phyloP scores from a whole-genome alignment of 2,113 vertebrate genomes.

The Phalacrocorax aristotelis region DNA sequence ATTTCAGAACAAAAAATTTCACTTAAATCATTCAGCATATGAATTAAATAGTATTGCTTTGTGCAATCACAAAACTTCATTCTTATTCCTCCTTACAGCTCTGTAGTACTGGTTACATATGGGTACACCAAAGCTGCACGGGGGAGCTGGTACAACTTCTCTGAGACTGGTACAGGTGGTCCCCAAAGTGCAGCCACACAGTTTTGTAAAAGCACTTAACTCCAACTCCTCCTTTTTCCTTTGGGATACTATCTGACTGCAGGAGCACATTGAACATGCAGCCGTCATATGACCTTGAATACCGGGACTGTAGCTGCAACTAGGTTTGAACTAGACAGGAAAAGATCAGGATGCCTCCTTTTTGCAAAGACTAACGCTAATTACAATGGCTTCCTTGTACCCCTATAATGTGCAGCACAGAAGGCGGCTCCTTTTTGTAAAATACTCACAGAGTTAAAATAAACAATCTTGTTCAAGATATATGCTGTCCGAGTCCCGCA shows the following conservation, averaged over 20 bases:
- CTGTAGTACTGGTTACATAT: not conserved
- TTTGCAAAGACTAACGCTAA: not conserved
- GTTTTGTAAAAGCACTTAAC: not conserved
- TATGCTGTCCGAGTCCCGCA: conserved; percentile 79
- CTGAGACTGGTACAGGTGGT: not conserved
- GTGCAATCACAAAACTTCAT: not conserved
- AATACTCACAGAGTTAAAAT: conserved; percentile 90
- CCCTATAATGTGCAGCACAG: not conserved
- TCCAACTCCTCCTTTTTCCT: not conserved
- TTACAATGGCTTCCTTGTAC: not conserved
- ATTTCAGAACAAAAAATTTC: not conserved
- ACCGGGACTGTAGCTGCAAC: not conserved
- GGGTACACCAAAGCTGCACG: not conserved
- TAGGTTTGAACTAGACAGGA: not conserved
- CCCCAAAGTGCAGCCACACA: not conserved
- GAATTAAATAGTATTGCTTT: not conserved
- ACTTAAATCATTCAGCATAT: not conserved
- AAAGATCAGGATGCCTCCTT: not conserved
- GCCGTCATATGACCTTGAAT: not conserved
- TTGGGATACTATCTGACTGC: not conserved
- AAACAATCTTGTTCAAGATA: conserved; percentile 70
- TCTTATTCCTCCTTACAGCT: not conserved
- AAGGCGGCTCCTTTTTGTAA: not conserved
- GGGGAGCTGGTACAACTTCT: not conserved
- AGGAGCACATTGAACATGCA: not conserved